phyloP scores from a whole-genome alignment of 2,797 vertebrate genomes.

The Sebastes matsubarae region DNA sequence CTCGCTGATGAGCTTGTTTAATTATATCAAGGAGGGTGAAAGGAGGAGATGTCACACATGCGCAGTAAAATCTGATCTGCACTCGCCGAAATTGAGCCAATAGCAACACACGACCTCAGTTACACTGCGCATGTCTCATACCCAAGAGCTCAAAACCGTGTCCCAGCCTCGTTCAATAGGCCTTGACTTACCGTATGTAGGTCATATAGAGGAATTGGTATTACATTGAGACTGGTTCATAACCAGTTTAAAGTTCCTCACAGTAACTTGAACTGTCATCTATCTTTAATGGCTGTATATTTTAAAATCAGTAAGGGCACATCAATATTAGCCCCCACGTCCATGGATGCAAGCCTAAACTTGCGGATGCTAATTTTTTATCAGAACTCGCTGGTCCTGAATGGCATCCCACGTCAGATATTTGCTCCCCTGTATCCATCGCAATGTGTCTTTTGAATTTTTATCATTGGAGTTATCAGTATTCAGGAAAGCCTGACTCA shows the following conservation, averaged over 20 bases:
- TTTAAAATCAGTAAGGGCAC: background rate
- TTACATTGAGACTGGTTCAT: too few relatives aligned
- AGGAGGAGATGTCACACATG: too few relatives aligned
- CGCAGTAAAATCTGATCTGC: too few relatives aligned
- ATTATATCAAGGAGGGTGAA: too few relatives aligned
- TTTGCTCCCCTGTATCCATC: background rate
- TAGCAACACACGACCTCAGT: too few relatives aligned
- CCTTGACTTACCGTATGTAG: too few relatives aligned
- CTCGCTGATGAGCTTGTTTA: too few relatives aligned
- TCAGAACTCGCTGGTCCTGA: background rate
- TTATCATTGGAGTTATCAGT: background rate
- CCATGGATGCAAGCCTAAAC: background rate
- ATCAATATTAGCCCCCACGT: background rate
- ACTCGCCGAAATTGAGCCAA: too few relatives aligned
- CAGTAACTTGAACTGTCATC: background rate
- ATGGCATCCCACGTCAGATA: background rate
- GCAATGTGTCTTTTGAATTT: background rate
- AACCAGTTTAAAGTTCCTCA: background rate
- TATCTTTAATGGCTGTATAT: background rate
- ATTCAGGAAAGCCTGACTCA: conserved; percentile 9
- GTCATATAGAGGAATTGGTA: too few relatives aligned
- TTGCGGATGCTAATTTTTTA: background rate
- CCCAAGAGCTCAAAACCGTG: too few relatives aligned
- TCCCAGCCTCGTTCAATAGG: too few relatives aligned
- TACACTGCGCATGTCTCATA: too few relatives aligned